Percentiles rank a stretch among this genome's conserved stretches.
Conservation (phyloP, 2,888 invertebrate species). For the Habrosyne pyritoides region DNA sequence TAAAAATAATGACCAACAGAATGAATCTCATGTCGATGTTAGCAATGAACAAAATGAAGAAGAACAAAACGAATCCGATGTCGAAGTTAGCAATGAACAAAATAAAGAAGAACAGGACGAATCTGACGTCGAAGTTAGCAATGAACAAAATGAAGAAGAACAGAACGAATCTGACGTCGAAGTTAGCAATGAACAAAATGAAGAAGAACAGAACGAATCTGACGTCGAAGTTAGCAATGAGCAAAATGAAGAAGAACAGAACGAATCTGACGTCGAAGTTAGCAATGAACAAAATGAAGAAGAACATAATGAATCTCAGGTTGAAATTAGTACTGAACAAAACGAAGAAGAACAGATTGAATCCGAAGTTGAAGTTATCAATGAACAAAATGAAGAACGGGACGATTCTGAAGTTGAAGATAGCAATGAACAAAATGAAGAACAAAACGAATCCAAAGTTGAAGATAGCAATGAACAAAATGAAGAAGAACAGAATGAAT, state of each 20-base stretch:
- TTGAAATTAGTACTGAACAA: no score
- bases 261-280: constrained; percentile 11
- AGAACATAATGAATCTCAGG: constrained; percentile 12
- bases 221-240: constrained; percentile 13
- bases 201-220: constrained; percentile 11
- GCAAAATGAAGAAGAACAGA: constrained; percentile 3
- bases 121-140: background rate
- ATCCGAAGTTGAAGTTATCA: constrained; percentile 11
- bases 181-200: constrained; percentile 11
- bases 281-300: constrained; percentile 12
- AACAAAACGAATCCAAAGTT: constrained; percentile 11
- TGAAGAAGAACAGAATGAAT: constrained; percentile 11
- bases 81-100: constrained; percentile 5
- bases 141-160: constrained; percentile 12
- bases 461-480: constrained; percentile 8
- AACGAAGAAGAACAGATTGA: constrained; percentile 11
- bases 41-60: constrained; percentile 10
- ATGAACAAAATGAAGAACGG: constrained; percentile 13
- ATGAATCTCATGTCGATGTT: background rate
- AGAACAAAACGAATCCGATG: constrained; percentile 13
- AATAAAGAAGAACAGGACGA: constrained; percentile 8
- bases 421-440: constrained; percentile 10
- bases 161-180: constrained; percentile 14
- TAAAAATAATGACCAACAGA: constrained; percentile 15
- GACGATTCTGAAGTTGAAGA: constrained; percentile 10